These are phyloP conservation scores for Sarcoramphus papa DNA, from an alignment of 2,797 vertebrate species.

Conservation along the genomic window DNA sequence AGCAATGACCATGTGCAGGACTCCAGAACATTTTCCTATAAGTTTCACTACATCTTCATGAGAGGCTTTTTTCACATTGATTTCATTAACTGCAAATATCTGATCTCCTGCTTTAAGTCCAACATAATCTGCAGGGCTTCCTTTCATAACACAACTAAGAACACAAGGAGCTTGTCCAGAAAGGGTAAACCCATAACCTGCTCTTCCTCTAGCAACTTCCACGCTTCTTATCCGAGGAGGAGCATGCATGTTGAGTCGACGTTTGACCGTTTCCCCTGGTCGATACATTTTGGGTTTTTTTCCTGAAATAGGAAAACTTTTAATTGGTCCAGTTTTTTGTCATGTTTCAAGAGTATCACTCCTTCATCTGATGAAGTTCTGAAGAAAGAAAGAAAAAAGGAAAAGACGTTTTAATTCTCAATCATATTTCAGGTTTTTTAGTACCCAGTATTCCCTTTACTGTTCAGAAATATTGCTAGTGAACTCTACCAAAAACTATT, in stretches of 20 bases:
- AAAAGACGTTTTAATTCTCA: background rate
- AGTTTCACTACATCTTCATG: conserved; percentile 97
- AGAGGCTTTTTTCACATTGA: conserved; percentile 91
- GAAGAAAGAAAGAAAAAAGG: background rate
- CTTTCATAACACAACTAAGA: conserved; percentile 90
- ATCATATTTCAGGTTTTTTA: background rate
- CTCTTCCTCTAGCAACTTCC: conserved; percentile 90
- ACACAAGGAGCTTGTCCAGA: conserved; percentile 93
- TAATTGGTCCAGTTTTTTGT: background rate
- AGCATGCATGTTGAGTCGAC: conserved; percentile 73
- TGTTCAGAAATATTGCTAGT: background rate
- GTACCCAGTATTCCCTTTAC: background rate
- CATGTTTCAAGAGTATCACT: background rate
- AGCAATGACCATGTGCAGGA: conserved; percentile 87
- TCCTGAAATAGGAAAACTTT: background rate
- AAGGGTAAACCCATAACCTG: conserved; percentile 94
- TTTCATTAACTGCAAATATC: conserved; percentile 91
- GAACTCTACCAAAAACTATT: background rate
- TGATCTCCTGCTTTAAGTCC: conserved; percentile 91
- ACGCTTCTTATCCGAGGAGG: conserved; percentile 80
- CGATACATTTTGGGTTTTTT: conserved; percentile 81
- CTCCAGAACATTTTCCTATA: conserved; percentile 92
- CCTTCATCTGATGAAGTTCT: conserved; percentile 10
- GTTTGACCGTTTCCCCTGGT: conserved; percentile 77
- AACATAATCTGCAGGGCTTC: conserved; percentile 91